Percentiles rank a stretch among this genome's conserved stretches.
Evolutionary conservation across 2,113 vertebrate species (phyloP).

Genomic region (Ptyas mucosa): DNA sequence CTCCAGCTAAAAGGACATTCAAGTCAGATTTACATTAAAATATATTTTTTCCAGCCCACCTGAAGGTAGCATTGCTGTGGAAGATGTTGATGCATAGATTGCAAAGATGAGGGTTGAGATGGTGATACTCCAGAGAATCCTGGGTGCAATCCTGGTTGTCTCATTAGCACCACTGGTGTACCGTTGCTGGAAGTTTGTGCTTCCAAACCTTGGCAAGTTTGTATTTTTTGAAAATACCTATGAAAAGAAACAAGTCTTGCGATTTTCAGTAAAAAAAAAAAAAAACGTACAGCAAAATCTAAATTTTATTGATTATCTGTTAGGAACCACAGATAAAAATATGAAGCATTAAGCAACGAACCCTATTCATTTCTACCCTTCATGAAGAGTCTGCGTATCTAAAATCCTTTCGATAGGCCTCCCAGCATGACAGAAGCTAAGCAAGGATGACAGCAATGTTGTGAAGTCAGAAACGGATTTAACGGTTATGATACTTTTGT

Average conservation of each 20-base stretch:
- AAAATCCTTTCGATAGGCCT: background rate
- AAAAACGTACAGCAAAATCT: background rate
- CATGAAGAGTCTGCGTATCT: background rate
- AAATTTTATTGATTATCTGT: background rate
- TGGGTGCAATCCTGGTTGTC: constrained; percentile 71
- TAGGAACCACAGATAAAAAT: background rate
- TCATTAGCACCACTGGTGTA: constrained; percentile 71
- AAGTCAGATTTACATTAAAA: background rate
- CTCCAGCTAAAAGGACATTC: background rate
- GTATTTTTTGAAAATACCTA: constrained; percentile 70
- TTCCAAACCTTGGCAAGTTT: constrained; percentile 65
- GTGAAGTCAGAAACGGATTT: background rate
- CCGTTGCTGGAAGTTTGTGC: constrained; percentile 64
- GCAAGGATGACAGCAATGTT: too few species aligned
- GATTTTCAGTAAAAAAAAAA: background rate
- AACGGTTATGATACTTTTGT: background rate
- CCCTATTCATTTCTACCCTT: background rate
- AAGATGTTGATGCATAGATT: constrained; percentile 69
- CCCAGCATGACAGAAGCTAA: background rate
- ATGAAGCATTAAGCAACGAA: background rate
- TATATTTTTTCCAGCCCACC: constrained; percentile 59
- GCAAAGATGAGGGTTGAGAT: constrained; percentile 64
- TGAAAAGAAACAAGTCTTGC: background rate
- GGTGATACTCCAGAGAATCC: constrained; percentile 63
- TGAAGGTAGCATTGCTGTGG: constrained; percentile 71